Conservation (phyloP, 2,888 invertebrate genomes). For the Chaitophorus viminalis region DNA sequence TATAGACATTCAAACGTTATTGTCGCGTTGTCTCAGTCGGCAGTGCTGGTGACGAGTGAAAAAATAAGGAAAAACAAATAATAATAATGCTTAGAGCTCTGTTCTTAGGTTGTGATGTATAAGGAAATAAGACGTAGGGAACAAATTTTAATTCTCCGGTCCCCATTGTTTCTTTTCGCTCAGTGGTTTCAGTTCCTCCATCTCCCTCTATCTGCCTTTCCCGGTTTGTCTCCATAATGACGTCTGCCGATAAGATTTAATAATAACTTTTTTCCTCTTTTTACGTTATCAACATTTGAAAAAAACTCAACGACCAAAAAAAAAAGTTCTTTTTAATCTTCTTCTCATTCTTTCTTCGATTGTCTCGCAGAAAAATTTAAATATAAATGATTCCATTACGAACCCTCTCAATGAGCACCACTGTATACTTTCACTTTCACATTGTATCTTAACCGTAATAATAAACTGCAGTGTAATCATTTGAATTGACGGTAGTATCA, state of each 20-base stretch:
- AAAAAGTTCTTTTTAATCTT: background rate
- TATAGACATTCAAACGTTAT: background rate
- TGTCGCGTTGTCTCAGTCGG: background rate
- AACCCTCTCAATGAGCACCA: background rate
- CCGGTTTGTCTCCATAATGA: conserved; percentile 17
- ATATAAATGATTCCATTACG: conserved; percentile 29
- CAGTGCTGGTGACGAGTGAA: background rate
- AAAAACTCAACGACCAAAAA: conserved; percentile 10
- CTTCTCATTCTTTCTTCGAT: conserved; percentile 11
- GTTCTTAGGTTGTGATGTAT: conserved; percentile 7
- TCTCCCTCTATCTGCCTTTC: background rate
- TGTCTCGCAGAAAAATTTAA: conserved; percentile 16
- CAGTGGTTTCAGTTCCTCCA: background rate
- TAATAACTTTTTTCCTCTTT: conserved; percentile 19
- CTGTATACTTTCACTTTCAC: background rate
- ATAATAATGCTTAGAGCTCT: background rate
- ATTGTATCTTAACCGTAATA: background rate
- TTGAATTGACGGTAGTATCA: background rate
- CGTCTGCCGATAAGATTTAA: conserved; percentile 30
- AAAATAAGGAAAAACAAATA: background rate
- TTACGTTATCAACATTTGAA: conserved; percentile 17
- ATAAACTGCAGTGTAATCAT: background rate
- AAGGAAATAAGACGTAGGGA: background rate
- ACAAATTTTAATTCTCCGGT: conserved; percentile 22
- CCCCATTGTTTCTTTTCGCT: conserved; percentile 5